A percentile compares a stretch with the other conserved stretches of the same genome.
phyloP scores from a whole-genome alignment of 2,113 vertebrate genomes.

The Ailuropoda melanoleuca region DNA sequence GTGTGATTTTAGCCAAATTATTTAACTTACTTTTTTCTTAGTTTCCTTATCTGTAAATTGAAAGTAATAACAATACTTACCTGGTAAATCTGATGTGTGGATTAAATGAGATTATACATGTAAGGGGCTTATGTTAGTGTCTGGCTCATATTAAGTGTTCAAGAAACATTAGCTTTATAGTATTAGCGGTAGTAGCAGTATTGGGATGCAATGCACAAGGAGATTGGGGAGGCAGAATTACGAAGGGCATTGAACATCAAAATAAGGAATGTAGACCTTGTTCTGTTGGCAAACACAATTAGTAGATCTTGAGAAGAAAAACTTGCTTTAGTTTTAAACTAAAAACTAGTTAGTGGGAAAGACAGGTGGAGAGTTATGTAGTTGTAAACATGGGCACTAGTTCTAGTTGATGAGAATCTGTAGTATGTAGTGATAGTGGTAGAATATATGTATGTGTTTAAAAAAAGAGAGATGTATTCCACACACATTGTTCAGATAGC shows the following conservation, averaged over 20 bases:
- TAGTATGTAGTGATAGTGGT: too few relatives aligned
- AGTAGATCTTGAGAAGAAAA: neutral
- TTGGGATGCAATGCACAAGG: neutral
- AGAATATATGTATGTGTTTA: neutral
- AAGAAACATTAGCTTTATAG: neutral
- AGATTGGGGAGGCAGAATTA: too few relatives aligned
- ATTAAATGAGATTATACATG: neutral
- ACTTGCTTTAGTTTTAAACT: neutral
- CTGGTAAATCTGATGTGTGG: neutral
- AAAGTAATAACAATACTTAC: neutral
- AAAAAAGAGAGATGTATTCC: neutral
- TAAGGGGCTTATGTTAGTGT: neutral
- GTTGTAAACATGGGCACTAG: neutral
- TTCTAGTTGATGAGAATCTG: neutral
- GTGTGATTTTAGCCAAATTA: neutral
- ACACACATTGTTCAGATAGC: neutral
- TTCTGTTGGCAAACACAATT: neutral
- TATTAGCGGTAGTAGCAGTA: neutral
- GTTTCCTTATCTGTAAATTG: neutral
- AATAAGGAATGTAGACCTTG: neutral
- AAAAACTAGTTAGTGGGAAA: neutral
- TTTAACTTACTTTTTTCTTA: neutral
- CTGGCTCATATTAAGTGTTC: neutral
- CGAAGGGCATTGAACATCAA: neutral
- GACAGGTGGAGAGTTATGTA: neutral